Evolutionary conservation across 2,797 vertebrate genomes (phyloP).

Genomic region (Intellagama lesueurii): DNA sequence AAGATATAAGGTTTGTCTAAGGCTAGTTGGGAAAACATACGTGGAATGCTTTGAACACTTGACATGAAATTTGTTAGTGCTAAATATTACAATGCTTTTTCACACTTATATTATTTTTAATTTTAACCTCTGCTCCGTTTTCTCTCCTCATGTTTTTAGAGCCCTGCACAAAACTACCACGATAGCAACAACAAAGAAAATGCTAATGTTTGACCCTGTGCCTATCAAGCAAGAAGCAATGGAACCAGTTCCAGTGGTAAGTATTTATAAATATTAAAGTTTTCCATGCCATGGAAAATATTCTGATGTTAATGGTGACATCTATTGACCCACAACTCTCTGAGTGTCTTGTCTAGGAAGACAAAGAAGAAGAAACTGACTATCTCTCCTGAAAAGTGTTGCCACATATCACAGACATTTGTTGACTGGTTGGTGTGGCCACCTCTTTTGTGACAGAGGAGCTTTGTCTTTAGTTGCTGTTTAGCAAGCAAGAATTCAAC

Average conservation of each 20-base stretch:
- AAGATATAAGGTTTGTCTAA: neutral
- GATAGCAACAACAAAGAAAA: slow-evolving; percentile 82
- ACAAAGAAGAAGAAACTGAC: neutral
- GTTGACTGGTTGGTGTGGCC: neutral
- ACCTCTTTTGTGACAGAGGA: neutral
- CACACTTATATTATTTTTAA: neutral
- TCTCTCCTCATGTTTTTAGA: neutral
- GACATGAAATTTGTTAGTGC: neutral
- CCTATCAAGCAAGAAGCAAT: slow-evolving; percentile 93
- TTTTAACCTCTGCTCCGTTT: neutral
- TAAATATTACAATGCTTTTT: neutral
- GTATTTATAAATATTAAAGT: slow-evolving; percentile 47
- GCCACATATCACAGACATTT: neutral
- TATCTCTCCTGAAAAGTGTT: neutral
- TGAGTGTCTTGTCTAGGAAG: neutral
- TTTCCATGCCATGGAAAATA: neutral
- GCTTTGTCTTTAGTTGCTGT: neutral
- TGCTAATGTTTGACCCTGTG: slow-evolving; percentile 96
- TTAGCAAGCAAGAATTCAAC: neutral
- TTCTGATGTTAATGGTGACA: too few species aligned
- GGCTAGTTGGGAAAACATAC: neutral
- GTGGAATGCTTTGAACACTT: neutral
- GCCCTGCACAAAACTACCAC: slow-evolving; percentile 56
- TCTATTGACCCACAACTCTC: neutral
- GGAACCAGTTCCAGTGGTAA: slow-evolving; percentile 90